Conservation (phyloP, 2,797 vertebrate genomes). For the Pseudomugil tenellus region DNA sequence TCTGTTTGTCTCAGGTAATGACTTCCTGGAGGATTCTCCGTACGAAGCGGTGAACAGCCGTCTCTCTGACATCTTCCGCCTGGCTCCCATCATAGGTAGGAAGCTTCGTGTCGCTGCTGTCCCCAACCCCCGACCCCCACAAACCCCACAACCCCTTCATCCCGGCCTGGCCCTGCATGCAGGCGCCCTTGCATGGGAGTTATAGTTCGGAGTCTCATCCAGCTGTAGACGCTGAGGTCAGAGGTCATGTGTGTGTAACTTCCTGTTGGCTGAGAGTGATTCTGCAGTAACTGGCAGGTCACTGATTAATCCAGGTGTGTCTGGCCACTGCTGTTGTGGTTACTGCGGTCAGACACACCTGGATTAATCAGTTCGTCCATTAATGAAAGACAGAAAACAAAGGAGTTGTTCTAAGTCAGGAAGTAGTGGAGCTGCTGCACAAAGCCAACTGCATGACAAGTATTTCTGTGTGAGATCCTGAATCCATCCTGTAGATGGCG, state of each 20-base stretch:
- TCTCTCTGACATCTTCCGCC: constrained; percentile 94
- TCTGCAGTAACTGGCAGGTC: too few species aligned
- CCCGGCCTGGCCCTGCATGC: constrained; percentile 67
- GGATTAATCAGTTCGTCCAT: too few species aligned
- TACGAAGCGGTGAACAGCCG: constrained; percentile 96
- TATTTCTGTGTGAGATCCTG: constrained; percentile 18
- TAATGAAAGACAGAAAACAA: too few species aligned
- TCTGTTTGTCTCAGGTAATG: constrained; percentile 85
- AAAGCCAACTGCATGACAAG: constrained; percentile 36
- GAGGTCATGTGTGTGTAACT: constrained; percentile 17
- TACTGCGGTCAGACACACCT: too few species aligned
- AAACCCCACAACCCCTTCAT: constrained; percentile 10
- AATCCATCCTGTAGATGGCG: constrained; percentile 76
- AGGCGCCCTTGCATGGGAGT: constrained; percentile 69
- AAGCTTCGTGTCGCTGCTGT: constrained; percentile 13
- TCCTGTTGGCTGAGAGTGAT: constrained; percentile 25
- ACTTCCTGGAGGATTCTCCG: constrained; percentile 95
- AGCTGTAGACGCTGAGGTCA: constrained; percentile 13
- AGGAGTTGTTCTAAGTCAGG: too few species aligned
- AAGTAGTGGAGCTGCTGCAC: constrained; percentile 17
- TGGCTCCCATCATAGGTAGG: constrained; percentile 97
- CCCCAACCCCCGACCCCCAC: background rate
- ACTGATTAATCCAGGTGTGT: too few species aligned
- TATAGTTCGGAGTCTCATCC: constrained; percentile 73
- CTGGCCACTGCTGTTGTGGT: too few species aligned